A percentile compares a stretch with the other conserved stretches of the same genome.
Conservation (phyloP, 2,888 invertebrate genomes). For the Deilephila elpenor region DNA sequence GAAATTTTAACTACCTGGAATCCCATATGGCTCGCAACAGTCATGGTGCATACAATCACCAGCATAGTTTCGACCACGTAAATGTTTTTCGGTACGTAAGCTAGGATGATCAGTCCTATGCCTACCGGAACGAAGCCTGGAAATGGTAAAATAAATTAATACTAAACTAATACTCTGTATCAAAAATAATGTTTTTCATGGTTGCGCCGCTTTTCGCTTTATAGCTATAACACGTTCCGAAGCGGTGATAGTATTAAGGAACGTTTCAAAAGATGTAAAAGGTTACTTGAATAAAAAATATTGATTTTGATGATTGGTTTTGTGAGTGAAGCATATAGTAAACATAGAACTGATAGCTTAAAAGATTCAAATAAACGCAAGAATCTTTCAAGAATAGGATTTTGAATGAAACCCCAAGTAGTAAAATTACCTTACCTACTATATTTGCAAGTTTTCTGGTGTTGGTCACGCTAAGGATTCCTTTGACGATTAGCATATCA, state of each 20-base stretch:
- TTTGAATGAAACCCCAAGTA: not conserved
- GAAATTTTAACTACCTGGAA: conserved; percentile 77
- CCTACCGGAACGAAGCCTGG: conserved; percentile 84
- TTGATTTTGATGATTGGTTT: too few species aligned
- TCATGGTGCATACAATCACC: conserved; percentile 85
- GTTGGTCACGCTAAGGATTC: conserved; percentile 77
- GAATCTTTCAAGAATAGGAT: too few species aligned
- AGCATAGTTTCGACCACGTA: conserved; percentile 83
- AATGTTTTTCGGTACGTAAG: conserved; percentile 79
- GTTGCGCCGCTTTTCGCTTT: too few species aligned
- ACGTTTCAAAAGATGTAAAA: too few species aligned
- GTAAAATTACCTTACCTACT: conserved; percentile 61
- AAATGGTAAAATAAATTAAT: conserved; percentile 38
- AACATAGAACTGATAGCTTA: too few species aligned
- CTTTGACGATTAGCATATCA: conserved; percentile 85
- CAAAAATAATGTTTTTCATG: too few species aligned
- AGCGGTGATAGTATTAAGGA: too few species aligned
- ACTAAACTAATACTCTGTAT: too few species aligned
- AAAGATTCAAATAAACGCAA: too few species aligned
- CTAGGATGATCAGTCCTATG: conserved; percentile 82
- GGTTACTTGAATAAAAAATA: too few species aligned
- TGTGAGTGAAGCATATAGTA: too few species aligned
- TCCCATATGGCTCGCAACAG: conserved; percentile 86
- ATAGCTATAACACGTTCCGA: too few species aligned
- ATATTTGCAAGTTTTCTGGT: conserved; percentile 86